Evolutionary conservation across 2,113 vertebrate genomes (phyloP).

Genomic region (Indri indri): DNA sequence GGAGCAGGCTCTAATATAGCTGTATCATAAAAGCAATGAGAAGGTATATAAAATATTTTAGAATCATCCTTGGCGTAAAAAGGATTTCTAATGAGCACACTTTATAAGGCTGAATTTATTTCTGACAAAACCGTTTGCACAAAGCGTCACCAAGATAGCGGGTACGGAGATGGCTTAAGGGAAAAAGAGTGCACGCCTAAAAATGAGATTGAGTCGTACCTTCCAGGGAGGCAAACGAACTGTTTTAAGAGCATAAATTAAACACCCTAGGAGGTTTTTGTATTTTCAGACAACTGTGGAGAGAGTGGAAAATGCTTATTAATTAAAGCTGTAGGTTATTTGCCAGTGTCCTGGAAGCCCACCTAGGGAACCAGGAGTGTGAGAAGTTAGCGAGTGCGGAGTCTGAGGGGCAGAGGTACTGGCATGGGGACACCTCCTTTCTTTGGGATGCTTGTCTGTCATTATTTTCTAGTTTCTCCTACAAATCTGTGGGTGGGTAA

Average conservation of each 20-base stretch:
- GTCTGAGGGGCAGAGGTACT: neutral
- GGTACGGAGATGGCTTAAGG: neutral
- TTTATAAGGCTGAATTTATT: conserved; percentile 70
- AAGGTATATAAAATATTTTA: conserved; percentile 62
- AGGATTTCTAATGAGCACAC: conserved; percentile 59
- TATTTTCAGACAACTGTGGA: conserved; percentile 2
- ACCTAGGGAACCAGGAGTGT: neutral
- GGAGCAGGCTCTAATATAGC: conserved; percentile 33
- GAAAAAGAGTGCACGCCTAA: neutral
- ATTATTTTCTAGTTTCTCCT: neutral
- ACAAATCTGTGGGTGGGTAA: neutral
- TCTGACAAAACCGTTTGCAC: conserved; percentile 45
- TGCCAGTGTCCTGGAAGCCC: neutral
- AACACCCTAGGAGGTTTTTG: neutral
- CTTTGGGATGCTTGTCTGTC: neutral
- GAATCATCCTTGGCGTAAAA: conserved; percentile 49
- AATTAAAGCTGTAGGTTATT: neutral
- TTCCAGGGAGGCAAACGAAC: conserved; percentile 26
- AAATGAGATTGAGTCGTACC: neutral
- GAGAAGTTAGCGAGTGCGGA: neutral
- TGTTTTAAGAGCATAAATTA: conserved; percentile 19
- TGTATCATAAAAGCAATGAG: conserved; percentile 72
- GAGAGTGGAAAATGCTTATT: neutral
- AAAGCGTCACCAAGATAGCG: conserved; percentile 12
- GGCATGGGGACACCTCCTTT: neutral